These are phyloP conservation scores for Sesia bembeciformis DNA, from an alignment of 2,888 invertebrate species.

Conservation along the genomic window DNA sequence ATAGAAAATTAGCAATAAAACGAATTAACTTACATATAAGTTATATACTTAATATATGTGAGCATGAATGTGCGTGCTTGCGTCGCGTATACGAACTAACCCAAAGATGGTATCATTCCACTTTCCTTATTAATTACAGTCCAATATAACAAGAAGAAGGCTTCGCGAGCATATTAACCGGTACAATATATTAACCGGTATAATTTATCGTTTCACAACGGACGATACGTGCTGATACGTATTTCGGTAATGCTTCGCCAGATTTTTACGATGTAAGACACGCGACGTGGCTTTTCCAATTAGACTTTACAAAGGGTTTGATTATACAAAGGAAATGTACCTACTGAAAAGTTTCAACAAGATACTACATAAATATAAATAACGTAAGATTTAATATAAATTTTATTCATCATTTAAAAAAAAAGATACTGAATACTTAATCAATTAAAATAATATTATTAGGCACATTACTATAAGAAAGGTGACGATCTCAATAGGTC, in stretches of 20 bases:
- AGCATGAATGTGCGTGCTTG: background rate
- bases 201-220: constrained; percentile 55
- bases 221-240: constrained; percentile 58
- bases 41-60: no score
- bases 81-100: background rate
- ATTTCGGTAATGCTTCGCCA: constrained; percentile 50
- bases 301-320: constrained; percentile 3
- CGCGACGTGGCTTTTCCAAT: constrained; percentile 28
- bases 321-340: no score
- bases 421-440: no score
- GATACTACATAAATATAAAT: no score
- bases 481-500: no score
- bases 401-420: no score
- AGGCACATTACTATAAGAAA: no score
- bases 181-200: constrained; percentile 60
- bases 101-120: background rate
- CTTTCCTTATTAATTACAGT: constrained; percentile 58
- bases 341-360: no score
- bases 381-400: no score
- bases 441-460: no score
- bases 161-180: constrained; percentile 54
- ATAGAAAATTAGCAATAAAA: no score
- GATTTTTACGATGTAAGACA: constrained; percentile 46
- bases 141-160: constrained; percentile 43
- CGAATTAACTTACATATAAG: no score